Conservation (phyloP, 2,113 vertebrate genomes). For the Theristicus caerulescens region DNA sequence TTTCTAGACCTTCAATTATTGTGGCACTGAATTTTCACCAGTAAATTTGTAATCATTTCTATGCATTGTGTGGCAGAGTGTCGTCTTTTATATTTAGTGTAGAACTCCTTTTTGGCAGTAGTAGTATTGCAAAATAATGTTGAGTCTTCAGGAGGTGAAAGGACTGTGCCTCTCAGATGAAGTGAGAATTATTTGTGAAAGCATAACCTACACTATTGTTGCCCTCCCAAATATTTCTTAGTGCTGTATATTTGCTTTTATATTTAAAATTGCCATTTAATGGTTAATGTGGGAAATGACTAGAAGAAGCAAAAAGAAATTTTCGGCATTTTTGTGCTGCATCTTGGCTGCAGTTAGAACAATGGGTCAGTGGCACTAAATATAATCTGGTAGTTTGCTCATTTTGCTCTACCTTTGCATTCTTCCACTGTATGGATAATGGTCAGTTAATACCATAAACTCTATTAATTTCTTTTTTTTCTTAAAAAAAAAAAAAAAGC, state of each 20-base stretch:
- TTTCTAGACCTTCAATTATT: neutral
- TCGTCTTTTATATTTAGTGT: neutral
- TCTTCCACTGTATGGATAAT: neutral
- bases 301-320: neutral
- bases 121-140: neutral
- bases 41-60: neutral
- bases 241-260: neutral
- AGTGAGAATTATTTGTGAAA: neutral
- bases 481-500: neutral
- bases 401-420: conserved; percentile 21
- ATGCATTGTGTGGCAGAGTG: neutral
- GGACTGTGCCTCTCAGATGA: neutral
- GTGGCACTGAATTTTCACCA: neutral
- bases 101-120: neutral
- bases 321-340: neutral
- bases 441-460: neutral
- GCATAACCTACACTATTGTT: neutral
- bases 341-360: neutral
- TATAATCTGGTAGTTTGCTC: neutral
- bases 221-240: neutral
- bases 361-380: neutral
- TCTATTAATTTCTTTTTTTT: neutral
- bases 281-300: neutral
- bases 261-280: neutral
- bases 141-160: neutral